Conservation (phyloP, 1,140 invertebrate species). For the Sycophila sp. region DNA sequence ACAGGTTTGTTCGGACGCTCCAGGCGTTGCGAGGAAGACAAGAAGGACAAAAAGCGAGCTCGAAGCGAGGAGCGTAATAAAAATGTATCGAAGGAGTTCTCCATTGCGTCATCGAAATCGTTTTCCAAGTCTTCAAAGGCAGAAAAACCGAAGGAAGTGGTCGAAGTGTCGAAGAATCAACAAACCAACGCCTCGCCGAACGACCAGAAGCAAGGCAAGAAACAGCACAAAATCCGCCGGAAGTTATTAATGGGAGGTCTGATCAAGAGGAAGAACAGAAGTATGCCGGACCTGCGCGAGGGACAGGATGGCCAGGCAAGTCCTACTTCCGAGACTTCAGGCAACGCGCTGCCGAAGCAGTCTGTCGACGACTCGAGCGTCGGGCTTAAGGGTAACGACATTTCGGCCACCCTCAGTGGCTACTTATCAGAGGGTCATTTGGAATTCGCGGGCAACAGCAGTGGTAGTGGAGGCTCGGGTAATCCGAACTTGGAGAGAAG, state of each 20-base stretch:
- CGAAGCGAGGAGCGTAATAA: conserved; percentile 85
- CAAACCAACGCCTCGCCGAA: conserved; percentile 6
- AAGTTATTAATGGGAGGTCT: conserved; percentile 90
- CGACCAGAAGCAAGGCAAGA: conserved; percentile 82
- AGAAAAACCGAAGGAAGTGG: conserved; percentile 69
- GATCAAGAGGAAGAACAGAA: conserved; percentile 87
- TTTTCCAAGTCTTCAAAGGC: conserved; percentile 69
- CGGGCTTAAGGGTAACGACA: conserved; percentile 72
- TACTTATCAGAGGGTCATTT: conserved; percentile 89
- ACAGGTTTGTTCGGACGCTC: conserved; percentile 73
- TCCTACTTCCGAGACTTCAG: conserved; percentile 56
- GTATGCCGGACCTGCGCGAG: conserved; percentile 90
- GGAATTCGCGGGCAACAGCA: conserved; percentile 72
- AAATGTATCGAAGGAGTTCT: conserved; percentile 74
- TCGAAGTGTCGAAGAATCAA: conserved; percentile 57
- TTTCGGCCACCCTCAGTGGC: conserved; percentile 74
- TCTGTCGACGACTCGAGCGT: conserved; percentile 80
- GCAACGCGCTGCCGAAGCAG: conserved; percentile 65
- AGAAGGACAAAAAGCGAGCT: conserved; percentile 81
- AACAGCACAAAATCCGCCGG: conserved; percentile 89
- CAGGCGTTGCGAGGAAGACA: conserved; percentile 77
- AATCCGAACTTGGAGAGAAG: conserved; percentile 88
- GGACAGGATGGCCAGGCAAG: conserved; percentile 67
- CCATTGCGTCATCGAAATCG: conserved; percentile 68
- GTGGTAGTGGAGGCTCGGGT: conserved; percentile 64